These are phyloP conservation scores for Prosapia bicincta DNA, from an alignment of 2,888 invertebrate genomes.

Conservation along the genomic window DNA sequence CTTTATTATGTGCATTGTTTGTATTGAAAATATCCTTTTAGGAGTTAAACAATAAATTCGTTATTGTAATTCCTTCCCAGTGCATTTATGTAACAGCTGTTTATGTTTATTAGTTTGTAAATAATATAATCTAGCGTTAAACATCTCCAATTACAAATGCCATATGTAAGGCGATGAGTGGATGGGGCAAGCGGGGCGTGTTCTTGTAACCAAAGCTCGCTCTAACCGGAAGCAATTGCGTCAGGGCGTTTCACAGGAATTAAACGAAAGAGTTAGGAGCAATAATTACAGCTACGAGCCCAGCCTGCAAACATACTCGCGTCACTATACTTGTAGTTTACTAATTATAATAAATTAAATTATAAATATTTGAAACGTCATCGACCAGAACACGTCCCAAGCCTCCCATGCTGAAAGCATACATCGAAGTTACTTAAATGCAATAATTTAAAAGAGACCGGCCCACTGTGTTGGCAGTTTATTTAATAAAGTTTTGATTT, in stretches of 20 bases:
- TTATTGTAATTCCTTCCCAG: too few species aligned
- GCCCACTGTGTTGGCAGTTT: background rate
- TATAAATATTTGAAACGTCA: background rate
- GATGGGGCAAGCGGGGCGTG: background rate
- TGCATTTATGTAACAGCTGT: too few species aligned
- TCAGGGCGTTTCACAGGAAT: background rate
- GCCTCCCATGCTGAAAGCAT: background rate
- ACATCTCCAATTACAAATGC: background rate
- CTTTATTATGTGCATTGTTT: too few species aligned
- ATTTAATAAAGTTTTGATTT: slow-evolving; percentile 13
- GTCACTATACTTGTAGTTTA: background rate
- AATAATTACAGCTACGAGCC: background rate
- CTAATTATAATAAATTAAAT: background rate
- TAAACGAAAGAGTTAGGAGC: background rate
- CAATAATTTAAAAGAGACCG: background rate
- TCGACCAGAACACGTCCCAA: background rate
- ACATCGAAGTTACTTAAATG: background rate
- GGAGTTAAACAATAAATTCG: too few species aligned
- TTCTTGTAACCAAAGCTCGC: background rate
- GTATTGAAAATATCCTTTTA: too few species aligned
- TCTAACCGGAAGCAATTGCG: background rate
- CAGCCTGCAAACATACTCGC: background rate
- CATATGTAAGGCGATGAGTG: background rate
- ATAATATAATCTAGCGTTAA: too few species aligned
- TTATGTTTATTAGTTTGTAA: too few species aligned